phyloP scores from a whole-genome alignment of 1,140 invertebrate species.

The Venustaconcha ellipsiformis region DNA sequence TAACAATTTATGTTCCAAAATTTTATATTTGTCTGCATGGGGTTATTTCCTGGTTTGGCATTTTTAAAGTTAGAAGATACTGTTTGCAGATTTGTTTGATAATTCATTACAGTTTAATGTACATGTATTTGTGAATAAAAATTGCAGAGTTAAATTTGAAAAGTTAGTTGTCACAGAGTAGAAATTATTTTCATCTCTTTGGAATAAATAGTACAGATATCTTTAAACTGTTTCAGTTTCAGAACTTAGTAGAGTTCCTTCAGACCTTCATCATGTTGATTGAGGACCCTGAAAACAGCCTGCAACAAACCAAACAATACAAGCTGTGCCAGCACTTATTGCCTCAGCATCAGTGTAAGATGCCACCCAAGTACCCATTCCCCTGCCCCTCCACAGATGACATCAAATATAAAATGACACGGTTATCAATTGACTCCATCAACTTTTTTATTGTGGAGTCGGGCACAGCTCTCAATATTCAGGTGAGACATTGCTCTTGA shows the following conservation, averaged over 20 bases:
- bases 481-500: constrained; percentile 71
- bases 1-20: too few relatives aligned
- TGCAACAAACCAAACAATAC: constrained; percentile 82
- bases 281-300: constrained; percentile 88
- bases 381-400: constrained; percentile 86
- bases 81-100: too few relatives aligned
- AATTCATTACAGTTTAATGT: too few relatives aligned
- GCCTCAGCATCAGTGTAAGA: constrained; percentile 80
- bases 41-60: too few relatives aligned
- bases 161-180: neutral
- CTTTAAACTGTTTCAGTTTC: constrained; percentile 71
- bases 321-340: constrained; percentile 89
- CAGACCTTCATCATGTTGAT: constrained; percentile 91
- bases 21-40: too few relatives aligned
- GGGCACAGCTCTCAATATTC: constrained; percentile 87
- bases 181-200: neutral
- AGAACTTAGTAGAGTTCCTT: constrained; percentile 86
- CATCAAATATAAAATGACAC: constrained; percentile 95
- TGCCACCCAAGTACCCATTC: constrained; percentile 56
- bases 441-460: constrained; percentile 92
- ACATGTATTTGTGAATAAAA: too few relatives aligned
- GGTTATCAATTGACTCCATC: constrained; percentile 90
- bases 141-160: too few relatives aligned
- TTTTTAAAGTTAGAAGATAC: too few relatives aligned
- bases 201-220: neutral